Evolutionary conservation across 2,797 vertebrate species (phyloP), one percentile per base, ranked within the genome.

Genomic region (Cyprinella venusta): DNA sequence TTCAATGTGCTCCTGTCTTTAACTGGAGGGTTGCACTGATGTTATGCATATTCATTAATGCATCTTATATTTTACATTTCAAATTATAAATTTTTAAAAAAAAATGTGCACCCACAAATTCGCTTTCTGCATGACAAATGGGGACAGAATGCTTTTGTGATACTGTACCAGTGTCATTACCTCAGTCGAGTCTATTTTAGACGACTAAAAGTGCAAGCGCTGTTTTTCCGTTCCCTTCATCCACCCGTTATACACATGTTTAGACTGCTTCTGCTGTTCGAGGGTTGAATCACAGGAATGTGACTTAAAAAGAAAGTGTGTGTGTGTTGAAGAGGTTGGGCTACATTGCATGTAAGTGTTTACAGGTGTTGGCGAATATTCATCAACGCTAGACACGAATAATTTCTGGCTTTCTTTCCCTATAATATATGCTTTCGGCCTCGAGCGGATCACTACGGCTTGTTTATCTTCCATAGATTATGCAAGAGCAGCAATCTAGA

Each of bases 331-430:
- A 87, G 87, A 72, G 89, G 88, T 90, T 92, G 90, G 90, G 91
- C 89, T 84, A 92, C 91, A 92, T 94, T 92, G 92, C 88, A 89
- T 86, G 33, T 94, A 95, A 95, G 91, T 91, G 88, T 93, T 95
- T 89, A 84, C 94, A 95, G 94, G 95, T 95, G 94, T 94, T 93
- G 90, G 88, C 85, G 89, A 92, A 93, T 94, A 92, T 94, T 94
- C 91, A 93, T 94, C 90, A 91, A 90, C 86, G 89, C 88, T 67
- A 76, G 90, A 86, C 91, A 54, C 87, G 89, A 90, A 91, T 90
- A 81, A 84, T 92, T 90, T 89, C 88, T 94, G 90, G 91, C 83
- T 87, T 89, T 84, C 89, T 89, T 40, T 89, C 88, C 72, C 84
- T 91, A 84, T 91, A 91, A 91, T 89, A 91, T 87, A 85, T 87